Conservation (phyloP, 1,140 invertebrate genomes). For the Dendroctonus valens region DNA sequence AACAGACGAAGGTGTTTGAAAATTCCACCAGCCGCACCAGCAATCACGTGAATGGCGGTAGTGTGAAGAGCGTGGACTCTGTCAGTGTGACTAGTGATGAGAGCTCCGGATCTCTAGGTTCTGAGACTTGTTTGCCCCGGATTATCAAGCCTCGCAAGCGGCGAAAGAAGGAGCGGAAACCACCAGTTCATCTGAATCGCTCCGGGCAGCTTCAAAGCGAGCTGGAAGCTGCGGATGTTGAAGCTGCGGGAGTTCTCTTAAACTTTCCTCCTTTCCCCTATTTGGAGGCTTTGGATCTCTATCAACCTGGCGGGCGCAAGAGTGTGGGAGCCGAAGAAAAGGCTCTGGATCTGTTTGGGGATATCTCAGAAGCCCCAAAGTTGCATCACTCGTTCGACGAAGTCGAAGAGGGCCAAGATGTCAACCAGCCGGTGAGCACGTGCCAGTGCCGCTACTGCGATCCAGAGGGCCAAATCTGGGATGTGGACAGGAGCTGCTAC, state of each 20-base stretch:
- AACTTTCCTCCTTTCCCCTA: constrained; percentile 3
- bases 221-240: no score
- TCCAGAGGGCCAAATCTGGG: constrained; percentile 74
- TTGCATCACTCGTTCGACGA: constrained; percentile 51
- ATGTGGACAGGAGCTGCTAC: constrained; percentile 59
- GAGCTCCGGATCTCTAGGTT: constrained; percentile 67
- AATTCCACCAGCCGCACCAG: constrained; percentile 37
- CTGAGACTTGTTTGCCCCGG: constrained; percentile 76
- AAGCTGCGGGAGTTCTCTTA: not conserved
- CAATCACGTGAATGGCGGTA: constrained; percentile 44
- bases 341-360: not conserved
- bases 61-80: constrained; percentile 55
- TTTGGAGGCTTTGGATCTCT: constrained; percentile 42
- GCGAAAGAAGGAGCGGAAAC: constrained; percentile 84
- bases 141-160: constrained; percentile 87
- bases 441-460: constrained; percentile 81
- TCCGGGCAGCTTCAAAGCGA: constrained; percentile 39
- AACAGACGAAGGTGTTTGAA: constrained; percentile 29
- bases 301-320: not conserved
- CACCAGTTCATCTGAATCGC: constrained; percentile 49
- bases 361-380: constrained; percentile 43
- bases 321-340: no score
- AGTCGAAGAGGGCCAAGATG: constrained; percentile 48
- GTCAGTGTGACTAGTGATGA: constrained; percentile 74
- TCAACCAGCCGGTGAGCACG: constrained; percentile 51